Evolutionary conservation across 1,140 invertebrate genomes (phyloP).

Genomic region (Delia radicum): DNA sequence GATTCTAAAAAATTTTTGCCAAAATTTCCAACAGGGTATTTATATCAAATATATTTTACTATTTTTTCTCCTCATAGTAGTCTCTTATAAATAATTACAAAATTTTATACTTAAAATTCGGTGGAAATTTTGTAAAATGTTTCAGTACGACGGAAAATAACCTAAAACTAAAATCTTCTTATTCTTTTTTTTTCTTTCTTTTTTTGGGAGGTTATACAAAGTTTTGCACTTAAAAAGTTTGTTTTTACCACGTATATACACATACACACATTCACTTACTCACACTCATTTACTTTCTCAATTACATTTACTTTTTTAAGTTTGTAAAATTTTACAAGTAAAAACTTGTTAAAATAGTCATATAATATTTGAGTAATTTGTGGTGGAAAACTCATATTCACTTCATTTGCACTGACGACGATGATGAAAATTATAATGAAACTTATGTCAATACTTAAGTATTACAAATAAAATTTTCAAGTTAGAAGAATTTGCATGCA

Average conservation of each 20-base stretch:
- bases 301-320: not conserved
- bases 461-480: not conserved
- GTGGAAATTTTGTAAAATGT: not conserved
- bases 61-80: too few relatives aligned
- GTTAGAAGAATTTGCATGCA: too few relatives aligned
- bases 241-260: not conserved
- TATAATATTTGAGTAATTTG: constrained; percentile 2
- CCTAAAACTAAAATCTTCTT: not conserved
- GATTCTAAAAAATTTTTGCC: too few relatives aligned
- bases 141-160: not conserved
- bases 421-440: not conserved
- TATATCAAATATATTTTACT: too few relatives aligned
- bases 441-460: not conserved
- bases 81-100: not conserved
- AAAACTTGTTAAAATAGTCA: constrained; percentile 5
- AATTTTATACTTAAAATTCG: not conserved
- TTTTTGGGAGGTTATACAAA: not conserved
- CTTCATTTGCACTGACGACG: not conserved
- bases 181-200: not conserved
- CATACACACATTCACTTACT: not conserved
- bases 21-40: not conserved
- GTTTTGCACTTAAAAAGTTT: constrained; percentile 1
- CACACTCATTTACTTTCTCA: not conserved
- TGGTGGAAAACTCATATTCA: not conserved
- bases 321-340: not conserved